Evolutionary conservation across 1,140 invertebrate species (phyloP).

Genomic region (Macrobrachium rosenbergii): DNA sequence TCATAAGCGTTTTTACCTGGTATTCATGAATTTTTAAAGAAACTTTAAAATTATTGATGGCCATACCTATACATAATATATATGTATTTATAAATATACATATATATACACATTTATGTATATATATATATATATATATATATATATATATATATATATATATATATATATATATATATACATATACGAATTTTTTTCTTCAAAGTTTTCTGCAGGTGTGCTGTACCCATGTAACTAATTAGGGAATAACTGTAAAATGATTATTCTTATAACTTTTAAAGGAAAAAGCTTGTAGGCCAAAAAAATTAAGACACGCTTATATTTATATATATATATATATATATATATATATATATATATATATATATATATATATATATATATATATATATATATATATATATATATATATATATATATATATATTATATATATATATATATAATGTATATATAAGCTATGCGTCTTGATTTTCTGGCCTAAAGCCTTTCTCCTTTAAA

Average conservation of each 20-base stretch:
- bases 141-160: slow-evolving; percentile 1
- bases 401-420: neutral
- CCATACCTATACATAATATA: neutral
- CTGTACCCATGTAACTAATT: too few species aligned
- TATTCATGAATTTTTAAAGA: neutral
- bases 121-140: slow-evolving; percentile 2
- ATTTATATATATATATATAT: neutral
- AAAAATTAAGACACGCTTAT: too few species aligned
- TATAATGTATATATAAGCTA: too few species aligned
- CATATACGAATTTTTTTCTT: too few species aligned
- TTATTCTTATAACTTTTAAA: too few species aligned
- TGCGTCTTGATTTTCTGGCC: too few species aligned
- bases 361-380: neutral
- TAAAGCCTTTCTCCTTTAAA: too few species aligned
- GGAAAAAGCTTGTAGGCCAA: too few species aligned
- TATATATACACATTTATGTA: slow-evolving; percentile 1
- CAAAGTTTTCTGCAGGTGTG: too few species aligned
- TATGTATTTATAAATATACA: slow-evolving; percentile 5
- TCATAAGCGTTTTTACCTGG: too few species aligned
- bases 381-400: neutral
- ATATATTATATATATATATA: neutral
- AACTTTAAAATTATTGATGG: too few species aligned
- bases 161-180: neutral
- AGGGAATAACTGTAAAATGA: too few species aligned
- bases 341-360: neutral